These are phyloP conservation scores for Diorhabda elongata DNA, from an alignment of 1,140 invertebrate genomes.

Conservation along the genomic window DNA sequence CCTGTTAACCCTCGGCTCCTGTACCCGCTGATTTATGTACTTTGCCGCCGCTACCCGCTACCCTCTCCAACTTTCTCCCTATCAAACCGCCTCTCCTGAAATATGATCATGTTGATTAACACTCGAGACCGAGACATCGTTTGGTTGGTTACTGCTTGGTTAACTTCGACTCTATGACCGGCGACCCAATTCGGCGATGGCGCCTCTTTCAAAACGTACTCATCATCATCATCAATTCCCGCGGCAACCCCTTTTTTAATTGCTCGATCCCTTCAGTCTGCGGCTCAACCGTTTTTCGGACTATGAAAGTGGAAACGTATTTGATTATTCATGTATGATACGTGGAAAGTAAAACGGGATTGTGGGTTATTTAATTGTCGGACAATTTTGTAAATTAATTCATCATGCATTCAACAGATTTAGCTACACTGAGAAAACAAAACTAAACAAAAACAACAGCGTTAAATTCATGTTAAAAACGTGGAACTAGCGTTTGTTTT, in stretches of 20 bases:
- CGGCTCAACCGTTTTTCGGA: background rate
- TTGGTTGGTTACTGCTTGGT: background rate
- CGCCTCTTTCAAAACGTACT: background rate
- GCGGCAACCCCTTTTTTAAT: background rate
- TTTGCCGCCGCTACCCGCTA: conserved; percentile 16
- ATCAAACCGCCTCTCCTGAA: conserved; percentile 1
- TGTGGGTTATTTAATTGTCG: too few relatives aligned
- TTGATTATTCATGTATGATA: too few relatives aligned
- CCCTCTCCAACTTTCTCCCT: background rate
- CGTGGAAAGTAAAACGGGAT: too few relatives aligned
- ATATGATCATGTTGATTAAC: conserved; percentile 25
- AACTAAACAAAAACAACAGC: too few relatives aligned
- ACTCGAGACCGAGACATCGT: conserved; percentile 16
- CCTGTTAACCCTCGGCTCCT: conserved; percentile 38
- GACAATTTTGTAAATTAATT: too few relatives aligned
- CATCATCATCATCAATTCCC: background rate
- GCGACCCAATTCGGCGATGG: background rate
- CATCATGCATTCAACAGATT: too few relatives aligned
- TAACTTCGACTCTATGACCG: conserved; percentile 7
- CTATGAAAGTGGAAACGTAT: too few relatives aligned
- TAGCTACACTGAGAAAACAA: too few relatives aligned
- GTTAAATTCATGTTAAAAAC: too few relatives aligned
- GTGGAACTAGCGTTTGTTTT: too few relatives aligned
- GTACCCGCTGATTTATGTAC: conserved; percentile 37
- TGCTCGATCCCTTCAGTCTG: background rate